phyloP scores from a whole-genome alignment of 2,113 vertebrate species.

The Xenopus tropicalis region DNA sequence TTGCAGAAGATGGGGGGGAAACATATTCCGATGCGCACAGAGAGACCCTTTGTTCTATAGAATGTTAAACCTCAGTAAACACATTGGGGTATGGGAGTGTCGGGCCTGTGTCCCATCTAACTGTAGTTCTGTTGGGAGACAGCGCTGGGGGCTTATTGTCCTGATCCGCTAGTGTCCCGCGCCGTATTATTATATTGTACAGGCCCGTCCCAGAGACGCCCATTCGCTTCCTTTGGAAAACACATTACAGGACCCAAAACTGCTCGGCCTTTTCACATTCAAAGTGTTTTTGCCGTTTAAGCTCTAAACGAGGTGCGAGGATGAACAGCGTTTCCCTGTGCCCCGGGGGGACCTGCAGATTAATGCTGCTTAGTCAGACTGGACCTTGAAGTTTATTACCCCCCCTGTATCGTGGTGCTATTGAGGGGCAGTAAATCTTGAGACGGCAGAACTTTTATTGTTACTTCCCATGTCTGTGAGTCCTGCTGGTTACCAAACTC shows the following conservation, averaged over 20 bases:
- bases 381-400: too few relatives aligned
- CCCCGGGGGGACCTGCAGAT: too few relatives aligned
- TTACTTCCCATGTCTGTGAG: too few relatives aligned
- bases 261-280: background rate
- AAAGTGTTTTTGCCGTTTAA: too few relatives aligned
- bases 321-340: too few relatives aligned
- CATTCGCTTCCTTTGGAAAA: background rate
- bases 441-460: too few relatives aligned
- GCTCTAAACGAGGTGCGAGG: too few relatives aligned
- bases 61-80: constrained; percentile 29
- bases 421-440: too few relatives aligned
- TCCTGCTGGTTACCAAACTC: too few relatives aligned
- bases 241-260: background rate
- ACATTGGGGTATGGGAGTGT: constrained; percentile 13
- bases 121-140: constrained; percentile 4
- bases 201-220: background rate
- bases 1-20: background rate
- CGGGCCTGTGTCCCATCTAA: constrained; percentile 13
- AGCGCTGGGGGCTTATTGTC: background rate
- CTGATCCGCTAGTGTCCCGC: background rate
- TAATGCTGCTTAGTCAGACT: too few relatives aligned
- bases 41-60: constrained; percentile 19
- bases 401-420: too few relatives aligned
- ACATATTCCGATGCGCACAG: constrained; percentile 1
- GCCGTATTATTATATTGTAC: too few relatives aligned